Evolutionary conservation across 1,140 invertebrate genomes (phyloP).

Genomic region (Vanessa tameamea): DNA sequence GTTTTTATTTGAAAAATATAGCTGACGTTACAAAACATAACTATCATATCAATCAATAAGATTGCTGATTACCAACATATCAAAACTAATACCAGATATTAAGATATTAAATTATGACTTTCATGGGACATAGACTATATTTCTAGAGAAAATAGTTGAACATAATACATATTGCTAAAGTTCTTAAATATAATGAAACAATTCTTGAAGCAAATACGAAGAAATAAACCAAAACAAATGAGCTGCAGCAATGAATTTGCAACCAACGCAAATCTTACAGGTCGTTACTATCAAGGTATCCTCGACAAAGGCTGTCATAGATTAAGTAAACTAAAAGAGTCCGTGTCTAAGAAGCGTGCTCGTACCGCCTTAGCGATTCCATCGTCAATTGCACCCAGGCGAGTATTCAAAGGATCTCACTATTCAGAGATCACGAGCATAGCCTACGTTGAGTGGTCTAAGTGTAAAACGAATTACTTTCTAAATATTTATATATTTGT

Average conservation of each 20-base stretch:
- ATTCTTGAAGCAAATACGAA: too few species aligned
- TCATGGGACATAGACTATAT: too few species aligned
- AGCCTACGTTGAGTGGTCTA: constrained; percentile 35
- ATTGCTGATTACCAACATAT: too few species aligned
- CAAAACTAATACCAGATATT: too few species aligned
- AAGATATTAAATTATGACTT: too few species aligned
- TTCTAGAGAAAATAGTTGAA: too few species aligned
- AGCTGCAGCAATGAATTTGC: neutral
- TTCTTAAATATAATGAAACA: too few species aligned
- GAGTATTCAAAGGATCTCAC: constrained; percentile 74
- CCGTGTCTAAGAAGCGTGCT: constrained; percentile 51
- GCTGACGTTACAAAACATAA: too few species aligned
- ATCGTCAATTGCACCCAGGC: constrained; percentile 73
- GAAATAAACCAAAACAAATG: neutral
- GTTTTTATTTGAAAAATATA: neutral
- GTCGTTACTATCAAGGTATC: constrained; percentile 9
- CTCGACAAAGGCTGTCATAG: constrained; percentile 45
- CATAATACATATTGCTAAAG: too few species aligned
- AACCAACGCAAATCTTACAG: constrained; percentile 1
- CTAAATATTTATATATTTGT: neutral
- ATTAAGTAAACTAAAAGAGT: constrained; percentile 60
- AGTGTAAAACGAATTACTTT: constrained; percentile 27
- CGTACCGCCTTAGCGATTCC: constrained; percentile 65
- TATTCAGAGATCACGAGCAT: constrained; percentile 69
- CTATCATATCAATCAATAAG: too few species aligned